Base-by-base conservation (phyloP, 1,140 invertebrate species). In the Wasmannia auropunctata region DNA sequence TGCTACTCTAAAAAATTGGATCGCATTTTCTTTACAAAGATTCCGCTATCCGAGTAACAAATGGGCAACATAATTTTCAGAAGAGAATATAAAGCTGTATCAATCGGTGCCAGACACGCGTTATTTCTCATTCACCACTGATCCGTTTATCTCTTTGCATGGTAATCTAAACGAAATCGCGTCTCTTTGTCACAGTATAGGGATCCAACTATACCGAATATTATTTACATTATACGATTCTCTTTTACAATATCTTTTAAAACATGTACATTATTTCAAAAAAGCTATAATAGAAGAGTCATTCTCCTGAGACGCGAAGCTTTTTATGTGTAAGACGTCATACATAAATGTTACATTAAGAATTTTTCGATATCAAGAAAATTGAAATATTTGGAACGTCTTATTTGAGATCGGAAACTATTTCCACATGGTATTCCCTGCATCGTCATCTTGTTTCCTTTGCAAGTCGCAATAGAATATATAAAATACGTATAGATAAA, bases 1-100 rank as follows among this genome's bases (percentile, higher is more conserved):
- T 43, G 70, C 25, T 31, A 16, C 28, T 43, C 40, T 51, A 67
- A 67, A 80, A 80, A 40, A 80, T 80, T 51, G 31, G 8, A n/a
- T 80, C 14, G 28, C 16, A 69, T 54, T 80, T 80, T 40, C 62
- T 51, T 54, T 80, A 40, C 43, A 80, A 56, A 37, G 63, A 28
- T 25, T 22, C n/a, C 25, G 10, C 62, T 69, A 76, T 31, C 34
- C 34, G n/a, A 40, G 22, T 80, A 67, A 69, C 31, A n/a, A 80
- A 69, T 67, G 77, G 63, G 22, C 34, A 54, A 69, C 43, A 69
- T 69, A 54, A 51, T 34, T 67, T 67, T 25, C 8, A 69, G 5
- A 40, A 54, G 60, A 25, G 25, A 79, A 67, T 67, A 79, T 25
- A 79, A 65, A 79, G 60, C n/a, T 25, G 46, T 80, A 67, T 80